A percentile compares a stretch with the other conserved stretches of the same genome.
Conservation (phyloP, 2,113 vertebrate genomes). For the Menura novaehollandiae region DNA sequence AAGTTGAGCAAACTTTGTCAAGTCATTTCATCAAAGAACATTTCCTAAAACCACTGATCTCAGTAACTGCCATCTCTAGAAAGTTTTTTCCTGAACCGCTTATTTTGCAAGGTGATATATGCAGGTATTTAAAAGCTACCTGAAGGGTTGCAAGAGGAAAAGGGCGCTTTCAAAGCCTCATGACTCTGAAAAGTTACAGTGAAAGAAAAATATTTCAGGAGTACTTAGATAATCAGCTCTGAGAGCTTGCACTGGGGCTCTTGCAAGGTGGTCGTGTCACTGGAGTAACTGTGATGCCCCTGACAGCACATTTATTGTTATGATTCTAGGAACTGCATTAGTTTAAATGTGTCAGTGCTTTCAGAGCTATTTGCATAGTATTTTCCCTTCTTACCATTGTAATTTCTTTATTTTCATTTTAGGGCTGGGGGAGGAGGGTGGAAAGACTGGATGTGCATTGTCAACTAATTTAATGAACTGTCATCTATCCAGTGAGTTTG, state of each 20-base stretch:
- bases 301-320: conserved; percentile 17
- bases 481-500: conserved; percentile 13
- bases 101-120: neutral
- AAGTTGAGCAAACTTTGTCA: neutral
- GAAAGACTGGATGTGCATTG: conserved; percentile 4
- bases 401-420: conserved; percentile 43
- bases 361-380: conserved; percentile 15
- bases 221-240: neutral
- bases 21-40: neutral
- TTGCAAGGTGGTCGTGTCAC: neutral
- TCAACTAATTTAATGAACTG: conserved; percentile 52
- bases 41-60: neutral
- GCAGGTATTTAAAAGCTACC: neutral
- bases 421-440: neutral
- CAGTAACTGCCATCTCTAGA: neutral
- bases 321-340: neutral
- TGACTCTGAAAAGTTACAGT: conserved; percentile 6
- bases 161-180: neutral
- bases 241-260: neutral
- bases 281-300: neutral
- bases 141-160: neutral
- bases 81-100: neutral
- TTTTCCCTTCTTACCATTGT: neutral
- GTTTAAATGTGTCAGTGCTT: conserved; percentile 13
- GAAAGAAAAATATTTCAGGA: neutral